A percentile compares a stretch with the other conserved stretches of the same genome.
phyloP scores from a whole-genome alignment of 2,888 invertebrate species.

The Phasia obesa region DNA sequence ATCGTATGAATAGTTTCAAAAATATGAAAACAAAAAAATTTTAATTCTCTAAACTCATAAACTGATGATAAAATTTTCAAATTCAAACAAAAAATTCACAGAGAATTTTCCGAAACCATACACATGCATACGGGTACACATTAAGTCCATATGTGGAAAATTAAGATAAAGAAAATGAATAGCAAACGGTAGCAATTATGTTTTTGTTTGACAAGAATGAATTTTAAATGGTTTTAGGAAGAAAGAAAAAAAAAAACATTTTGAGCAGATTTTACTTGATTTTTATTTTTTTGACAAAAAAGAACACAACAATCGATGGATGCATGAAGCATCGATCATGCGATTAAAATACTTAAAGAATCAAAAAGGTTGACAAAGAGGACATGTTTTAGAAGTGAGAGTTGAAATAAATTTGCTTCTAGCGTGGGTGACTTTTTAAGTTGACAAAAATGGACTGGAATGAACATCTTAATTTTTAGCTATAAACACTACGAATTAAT shows the following conservation, averaged over 20 bases:
- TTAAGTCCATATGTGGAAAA: slow-evolving; percentile 28
- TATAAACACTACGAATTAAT: too few species aligned
- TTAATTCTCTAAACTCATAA: not conserved
- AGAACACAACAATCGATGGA: slow-evolving; percentile 10
- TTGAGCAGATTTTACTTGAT: slow-evolving; percentile 63
- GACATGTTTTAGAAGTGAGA: not conserved
- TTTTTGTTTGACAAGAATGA: slow-evolving; percentile 50
- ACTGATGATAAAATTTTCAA: slow-evolving; percentile 61
- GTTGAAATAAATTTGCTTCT: not conserved
- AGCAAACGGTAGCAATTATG: slow-evolving; percentile 68
- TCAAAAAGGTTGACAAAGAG: slow-evolving; percentile 58
- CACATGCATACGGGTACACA: not conserved
- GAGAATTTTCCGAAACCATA: slow-evolving; percentile 4
- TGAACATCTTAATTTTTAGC: too few species aligned
- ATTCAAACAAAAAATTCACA: slow-evolving; percentile 19
- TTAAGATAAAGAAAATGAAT: slow-evolving; percentile 31
- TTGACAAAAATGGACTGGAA: not conserved
- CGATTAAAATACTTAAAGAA: slow-evolving; percentile 69
- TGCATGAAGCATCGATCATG: slow-evolving; percentile 70
- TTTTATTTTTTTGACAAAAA: slow-evolving; percentile 29
- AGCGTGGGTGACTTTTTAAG: slow-evolving; percentile 33
- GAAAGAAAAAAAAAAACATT: slow-evolving; percentile 47
- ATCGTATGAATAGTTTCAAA: slow-evolving; percentile 25
- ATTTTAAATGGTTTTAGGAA: slow-evolving; percentile 29
- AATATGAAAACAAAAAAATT: not conserved